These are phyloP conservation scores for Microcebus lehilahytsara DNA, from an alignment of 2,113 vertebrate genomes.

Conservation along the genomic window DNA sequence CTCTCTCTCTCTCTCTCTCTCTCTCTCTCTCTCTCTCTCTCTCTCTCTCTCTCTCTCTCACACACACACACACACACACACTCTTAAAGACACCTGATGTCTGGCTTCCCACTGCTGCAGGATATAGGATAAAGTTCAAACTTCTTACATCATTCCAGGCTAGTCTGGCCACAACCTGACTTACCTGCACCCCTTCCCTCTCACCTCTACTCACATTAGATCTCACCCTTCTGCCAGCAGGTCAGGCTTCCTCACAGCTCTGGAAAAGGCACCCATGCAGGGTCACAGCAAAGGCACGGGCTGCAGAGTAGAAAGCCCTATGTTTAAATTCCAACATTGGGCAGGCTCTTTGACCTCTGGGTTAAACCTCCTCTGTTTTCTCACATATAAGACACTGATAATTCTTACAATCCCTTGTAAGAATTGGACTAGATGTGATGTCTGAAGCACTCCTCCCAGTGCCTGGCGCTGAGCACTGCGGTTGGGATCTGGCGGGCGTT, in stretches of 20 bases:
- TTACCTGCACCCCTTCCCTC: background rate
- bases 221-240: background rate
- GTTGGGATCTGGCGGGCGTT: background rate
- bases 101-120: background rate
- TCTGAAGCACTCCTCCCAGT: too few species aligned
- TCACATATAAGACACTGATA: background rate
- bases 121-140: background rate
- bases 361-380: background rate
- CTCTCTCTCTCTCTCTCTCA: background rate
- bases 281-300: background rate
- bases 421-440: background rate
- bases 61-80: background rate
- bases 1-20: too few species aligned
- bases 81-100: background rate
- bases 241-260: fast-evolving
- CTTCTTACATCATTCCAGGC: background rate
- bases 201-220: background rate
- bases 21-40: background rate
- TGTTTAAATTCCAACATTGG: background rate
- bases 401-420: background rate
- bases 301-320: background rate
- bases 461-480: background rate
- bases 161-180: background rate
- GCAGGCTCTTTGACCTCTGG: background rate
- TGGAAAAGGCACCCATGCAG: background rate